Evolutionary conservation across 2,113 vertebrate genomes (phyloP).

Genomic region (Cyanistes caeruleus): DNA sequence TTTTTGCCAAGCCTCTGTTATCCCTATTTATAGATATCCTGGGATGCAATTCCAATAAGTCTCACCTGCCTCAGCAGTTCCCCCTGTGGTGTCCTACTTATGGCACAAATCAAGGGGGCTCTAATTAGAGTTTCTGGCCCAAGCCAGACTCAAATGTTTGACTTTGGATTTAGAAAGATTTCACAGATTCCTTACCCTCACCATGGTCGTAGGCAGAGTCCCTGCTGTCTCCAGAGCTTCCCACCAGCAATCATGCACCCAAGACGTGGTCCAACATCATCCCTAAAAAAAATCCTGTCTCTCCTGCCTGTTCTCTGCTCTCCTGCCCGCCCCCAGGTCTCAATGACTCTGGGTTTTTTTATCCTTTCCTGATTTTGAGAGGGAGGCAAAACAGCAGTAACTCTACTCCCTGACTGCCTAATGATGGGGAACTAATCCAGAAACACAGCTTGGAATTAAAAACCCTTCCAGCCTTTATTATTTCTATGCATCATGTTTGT

Average conservation of each 20-base stretch:
- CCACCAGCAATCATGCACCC: neutral
- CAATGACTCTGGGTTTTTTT: neutral
- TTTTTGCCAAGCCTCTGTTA: neutral
- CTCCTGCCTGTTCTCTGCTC: neutral
- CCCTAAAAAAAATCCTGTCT: neutral
- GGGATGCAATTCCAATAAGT: neutral
- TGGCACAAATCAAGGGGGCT: neutral
- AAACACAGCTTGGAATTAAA: neutral
- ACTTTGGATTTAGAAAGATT: neutral
- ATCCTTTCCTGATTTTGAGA: neutral
- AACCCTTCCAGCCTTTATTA: slow-evolving; percentile 10
- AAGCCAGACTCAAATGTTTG: neutral
- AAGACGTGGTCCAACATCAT: neutral
- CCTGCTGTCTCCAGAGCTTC: neutral
- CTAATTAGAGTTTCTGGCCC: neutral
- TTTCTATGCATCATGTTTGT: neutral
- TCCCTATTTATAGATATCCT: slow-evolving; percentile 36
- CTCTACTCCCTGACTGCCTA: neutral
- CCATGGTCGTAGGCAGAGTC: neutral
- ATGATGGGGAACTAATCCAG: slow-evolving; percentile 2
- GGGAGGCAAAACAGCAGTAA: neutral
- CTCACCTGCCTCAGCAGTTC: slow-evolving; percentile 46
- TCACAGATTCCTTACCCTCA: neutral
- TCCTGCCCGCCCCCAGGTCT: neutral
- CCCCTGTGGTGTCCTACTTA: neutral